Base-by-base conservation (phyloP, 2,113 vertebrate genomes). In the Prionailurus bengalensis region DNA sequence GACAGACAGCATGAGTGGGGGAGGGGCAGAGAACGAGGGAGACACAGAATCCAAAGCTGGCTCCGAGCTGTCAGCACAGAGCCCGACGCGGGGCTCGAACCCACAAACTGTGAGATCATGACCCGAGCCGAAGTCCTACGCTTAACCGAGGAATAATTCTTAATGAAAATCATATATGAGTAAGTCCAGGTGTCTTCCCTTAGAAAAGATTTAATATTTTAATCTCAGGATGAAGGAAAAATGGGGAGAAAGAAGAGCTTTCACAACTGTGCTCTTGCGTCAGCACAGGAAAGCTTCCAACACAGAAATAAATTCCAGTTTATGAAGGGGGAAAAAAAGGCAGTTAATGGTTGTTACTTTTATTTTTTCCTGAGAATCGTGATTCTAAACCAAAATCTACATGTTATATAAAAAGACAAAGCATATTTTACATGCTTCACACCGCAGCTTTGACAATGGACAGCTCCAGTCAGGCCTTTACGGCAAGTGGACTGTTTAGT, bases 391-490 rank as follows among this genome's bases (percentile, higher is more conserved):
- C 81, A 80, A 95, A 95, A 88, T 42, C 33, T 71, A 76, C 53
- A 85, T 45, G 19, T 39, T 89, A 7, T 55, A 39, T 7, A 61
- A 63, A 39, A 51, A 76, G 14, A 91, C 0, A 39, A 15, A 76
- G 16, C 5, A 70, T 39, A 82, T 82, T 82, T 63, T 68, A 87
- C 29, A 65, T 61, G 65, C 23, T 92, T 95, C 86, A 94, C 87
- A 95, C 29, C n/a, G n/a, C 15, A 58, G 16, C 91, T 94, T 70
- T 78, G 17, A 97, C 70, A 94, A 74, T 31, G 83, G 92, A 42
- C 68, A 96, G 95, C 96, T 98, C 89, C 65, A n/a, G 0, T 94
- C 79, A 85, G 93, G 98, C 71, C 86, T 95, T 91, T 89, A 51
- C 7, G 73, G 82, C 45, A 95, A 98, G 58, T 65, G 36, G 81